A percentile compares a stretch with the other conserved stretches of the same genome.
phyloP scores from a whole-genome alignment of 2,797 vertebrate species.

The Epinephelus awoara region DNA sequence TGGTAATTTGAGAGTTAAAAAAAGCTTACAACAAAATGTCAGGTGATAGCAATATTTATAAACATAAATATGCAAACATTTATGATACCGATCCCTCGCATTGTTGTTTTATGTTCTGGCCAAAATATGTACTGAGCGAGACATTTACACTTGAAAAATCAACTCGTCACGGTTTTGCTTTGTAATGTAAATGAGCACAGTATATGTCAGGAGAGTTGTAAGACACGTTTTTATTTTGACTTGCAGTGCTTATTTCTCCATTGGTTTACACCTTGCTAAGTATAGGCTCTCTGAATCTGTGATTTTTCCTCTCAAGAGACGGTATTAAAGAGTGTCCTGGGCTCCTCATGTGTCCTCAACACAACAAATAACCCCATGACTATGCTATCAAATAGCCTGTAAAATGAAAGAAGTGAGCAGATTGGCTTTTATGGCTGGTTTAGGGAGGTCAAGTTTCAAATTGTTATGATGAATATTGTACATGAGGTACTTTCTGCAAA shows the following conservation, averaged over 20 bases:
- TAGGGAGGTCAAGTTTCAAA: conserved; percentile 12
- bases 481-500: neutral
- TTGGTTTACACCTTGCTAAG: neutral
- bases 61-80: too few relatives aligned
- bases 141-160: too few relatives aligned
- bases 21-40: neutral
- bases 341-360: conserved; percentile 2
- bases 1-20: neutral
- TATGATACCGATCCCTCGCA: neutral
- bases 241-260: neutral
- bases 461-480: neutral
- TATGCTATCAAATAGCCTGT: conserved; percentile 2
- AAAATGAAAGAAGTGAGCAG: neutral
- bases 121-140: too few relatives aligned
- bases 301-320: conserved; percentile 9
- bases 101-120: neutral
- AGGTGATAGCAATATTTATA: neutral
- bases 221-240: neutral
- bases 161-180: too few relatives aligned
- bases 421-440: conserved; percentile 4
- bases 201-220: neutral
- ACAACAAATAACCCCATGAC: neutral
- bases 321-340: neutral
- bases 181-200: too few relatives aligned
- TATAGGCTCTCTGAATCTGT: conserved; percentile 1